Conservation (phyloP, 1,140 invertebrate species). For the Pomacea maculata region DNA sequence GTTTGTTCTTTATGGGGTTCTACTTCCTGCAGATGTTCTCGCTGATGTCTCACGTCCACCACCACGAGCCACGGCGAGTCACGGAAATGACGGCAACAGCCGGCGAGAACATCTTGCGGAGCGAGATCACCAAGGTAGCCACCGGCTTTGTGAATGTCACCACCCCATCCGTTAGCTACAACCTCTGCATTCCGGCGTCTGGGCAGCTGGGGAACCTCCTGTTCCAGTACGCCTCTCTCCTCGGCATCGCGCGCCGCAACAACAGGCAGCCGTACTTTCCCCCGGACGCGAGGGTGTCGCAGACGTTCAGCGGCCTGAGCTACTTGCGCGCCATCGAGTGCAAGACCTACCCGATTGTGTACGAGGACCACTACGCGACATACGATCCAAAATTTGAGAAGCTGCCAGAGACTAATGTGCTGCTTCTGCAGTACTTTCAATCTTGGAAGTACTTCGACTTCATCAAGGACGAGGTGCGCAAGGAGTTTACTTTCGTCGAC, state of each 20-base stretch:
- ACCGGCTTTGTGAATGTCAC: no score
- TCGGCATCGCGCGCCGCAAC: slow-evolving; percentile 35
- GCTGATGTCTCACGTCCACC: no score
- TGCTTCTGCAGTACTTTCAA: slow-evolving; percentile 43
- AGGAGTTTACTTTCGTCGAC: slow-evolving; percentile 41
- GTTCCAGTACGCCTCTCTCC: slow-evolving; percentile 44
- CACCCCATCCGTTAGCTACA: no score
- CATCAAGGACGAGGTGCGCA: slow-evolving; percentile 27
- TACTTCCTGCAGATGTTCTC: no score
- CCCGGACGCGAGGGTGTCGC: background rate
- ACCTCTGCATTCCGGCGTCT: slow-evolving; percentile 5
- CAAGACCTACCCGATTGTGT: background rate
- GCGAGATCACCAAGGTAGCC: no score
- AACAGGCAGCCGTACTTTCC: slow-evolving; percentile 33
- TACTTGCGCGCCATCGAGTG: background rate
- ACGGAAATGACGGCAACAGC: no score
- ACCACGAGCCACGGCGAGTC: no score
- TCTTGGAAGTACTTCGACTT: slow-evolving; percentile 55
- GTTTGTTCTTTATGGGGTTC: no score
- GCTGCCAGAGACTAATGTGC: slow-evolving; percentile 17
- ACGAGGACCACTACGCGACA: slow-evolving; percentile 7
- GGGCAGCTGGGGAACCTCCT: slow-evolving; percentile 44
- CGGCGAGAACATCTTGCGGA: no score
- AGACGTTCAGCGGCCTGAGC: background rate
- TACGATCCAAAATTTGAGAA: slow-evolving; percentile 24